phyloP scores from a whole-genome alignment of 2,113 vertebrate species.

The Catharus bicknelli region DNA sequence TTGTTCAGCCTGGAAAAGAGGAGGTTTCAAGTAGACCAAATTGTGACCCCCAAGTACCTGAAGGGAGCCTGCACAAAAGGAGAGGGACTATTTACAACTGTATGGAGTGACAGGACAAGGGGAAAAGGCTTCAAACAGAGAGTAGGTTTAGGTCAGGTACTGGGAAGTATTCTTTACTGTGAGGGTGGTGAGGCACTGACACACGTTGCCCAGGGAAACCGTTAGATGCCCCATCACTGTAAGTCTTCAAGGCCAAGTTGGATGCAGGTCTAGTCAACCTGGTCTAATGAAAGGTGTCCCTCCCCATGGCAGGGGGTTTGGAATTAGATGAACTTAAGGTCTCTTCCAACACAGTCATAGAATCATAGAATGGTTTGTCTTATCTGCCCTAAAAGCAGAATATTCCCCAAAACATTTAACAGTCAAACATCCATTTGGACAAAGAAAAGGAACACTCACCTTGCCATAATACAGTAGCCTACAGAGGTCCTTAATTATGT shows the following conservation, averaged over 20 bases:
- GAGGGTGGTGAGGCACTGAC: neutral
- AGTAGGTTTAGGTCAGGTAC: neutral
- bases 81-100: neutral
- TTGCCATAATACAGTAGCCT: constrained; percentile 93
- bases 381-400: neutral
- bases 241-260: neutral
- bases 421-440: neutral
- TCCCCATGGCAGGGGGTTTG: neutral
- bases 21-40: neutral
- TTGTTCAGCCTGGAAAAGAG: neutral
- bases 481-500: constrained; percentile 94
- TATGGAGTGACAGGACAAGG: neutral
- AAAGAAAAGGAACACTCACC: constrained; percentile 69
- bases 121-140: neutral
- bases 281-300: neutral
- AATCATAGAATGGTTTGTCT: too few species aligned
- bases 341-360: neutral
- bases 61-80: neutral
- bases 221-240: neutral
- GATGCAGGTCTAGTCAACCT: neutral
- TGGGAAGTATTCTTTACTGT: neutral
- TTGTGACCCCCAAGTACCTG: neutral
- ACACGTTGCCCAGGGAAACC: neutral
- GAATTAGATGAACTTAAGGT: neutral
- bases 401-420: neutral